A percentile compares a stretch with the other conserved stretches of the same genome.
phyloP scores from a whole-genome alignment of 2,113 vertebrate genomes.

The Syngnathoides biaculeatus region DNA sequence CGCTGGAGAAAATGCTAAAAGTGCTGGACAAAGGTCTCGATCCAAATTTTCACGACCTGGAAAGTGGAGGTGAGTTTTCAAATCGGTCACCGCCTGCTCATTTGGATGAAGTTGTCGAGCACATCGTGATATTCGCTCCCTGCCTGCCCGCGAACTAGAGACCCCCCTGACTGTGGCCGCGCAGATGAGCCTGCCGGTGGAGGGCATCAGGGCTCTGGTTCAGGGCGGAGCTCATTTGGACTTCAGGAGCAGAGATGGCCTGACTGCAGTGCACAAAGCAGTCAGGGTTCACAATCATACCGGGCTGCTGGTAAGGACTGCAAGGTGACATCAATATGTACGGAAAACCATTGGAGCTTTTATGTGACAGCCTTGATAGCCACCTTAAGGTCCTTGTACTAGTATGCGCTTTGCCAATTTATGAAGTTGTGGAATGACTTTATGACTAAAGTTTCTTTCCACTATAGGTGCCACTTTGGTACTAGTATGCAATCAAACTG shows the following conservation, averaged over 20 bases:
- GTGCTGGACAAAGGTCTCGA: conserved; percentile 89
- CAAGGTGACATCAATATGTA: not conserved
- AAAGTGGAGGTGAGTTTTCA: conserved; percentile 79
- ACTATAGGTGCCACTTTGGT: too few species aligned
- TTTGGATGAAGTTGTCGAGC: not conserved
- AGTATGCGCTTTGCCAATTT: too few species aligned
- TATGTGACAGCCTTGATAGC: too few species aligned
- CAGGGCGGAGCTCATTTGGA: conserved; percentile 87
- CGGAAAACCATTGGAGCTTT: too few species aligned
- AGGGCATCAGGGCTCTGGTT: conserved; percentile 81
- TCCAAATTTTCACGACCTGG: conserved; percentile 89
- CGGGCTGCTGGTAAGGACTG: conserved; percentile 76
- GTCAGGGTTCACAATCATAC: conserved; percentile 81
- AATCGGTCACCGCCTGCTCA: not conserved
- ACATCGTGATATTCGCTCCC: not conserved
- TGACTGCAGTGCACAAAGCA: conserved; percentile 85
- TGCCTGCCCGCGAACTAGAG: conserved; percentile 64
- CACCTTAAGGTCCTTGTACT: too few species aligned
- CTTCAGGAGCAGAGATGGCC: conserved; percentile 83
- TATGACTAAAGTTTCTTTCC: too few species aligned
- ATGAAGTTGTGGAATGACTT: too few species aligned
- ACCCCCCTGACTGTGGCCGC: conserved; percentile 81
- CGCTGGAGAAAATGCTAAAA: conserved; percentile 82
- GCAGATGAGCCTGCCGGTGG: conserved; percentile 74
- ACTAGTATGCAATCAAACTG: too few species aligned